These are phyloP conservation scores for Geotrypetes seraphini DNA, from an alignment of 2,797 vertebrate species.

Conservation along the genomic window DNA sequence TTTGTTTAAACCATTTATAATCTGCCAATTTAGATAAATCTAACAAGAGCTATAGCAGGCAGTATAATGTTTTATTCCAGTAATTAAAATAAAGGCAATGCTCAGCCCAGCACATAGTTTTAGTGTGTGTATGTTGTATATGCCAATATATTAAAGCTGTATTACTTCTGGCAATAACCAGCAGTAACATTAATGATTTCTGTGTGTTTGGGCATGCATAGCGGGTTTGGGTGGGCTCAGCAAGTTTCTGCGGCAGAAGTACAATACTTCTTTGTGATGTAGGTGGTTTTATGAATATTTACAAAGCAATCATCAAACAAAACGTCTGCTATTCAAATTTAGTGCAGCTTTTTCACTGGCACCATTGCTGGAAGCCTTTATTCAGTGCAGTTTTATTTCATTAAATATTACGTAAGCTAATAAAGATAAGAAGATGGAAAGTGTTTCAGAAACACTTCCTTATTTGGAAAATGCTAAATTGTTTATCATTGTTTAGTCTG, in stretches of 20 bases:
- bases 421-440: too few relatives aligned
- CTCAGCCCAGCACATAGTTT: too few relatives aligned
- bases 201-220: constrained; percentile 35
- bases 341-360: not conserved
- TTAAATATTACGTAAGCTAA: too few relatives aligned
- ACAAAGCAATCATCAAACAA: constrained; percentile 1
- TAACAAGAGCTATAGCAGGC: too few relatives aligned
- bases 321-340: not conserved
- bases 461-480: too few relatives aligned
- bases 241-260: constrained; percentile 18
- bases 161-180: constrained; percentile 15
- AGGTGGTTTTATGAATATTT: not conserved
- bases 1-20: too few relatives aligned
- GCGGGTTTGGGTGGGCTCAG: constrained; percentile 37
- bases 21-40: too few relatives aligned
- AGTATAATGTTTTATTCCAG: too few relatives aligned
- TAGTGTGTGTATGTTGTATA: not conserved
- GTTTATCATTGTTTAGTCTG: too few relatives aligned
- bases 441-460: too few relatives aligned
- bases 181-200: constrained; percentile 10
- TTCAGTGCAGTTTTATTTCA: not conserved
- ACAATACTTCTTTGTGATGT: constrained; percentile 27
- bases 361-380: not conserved
- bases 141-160: not conserved
- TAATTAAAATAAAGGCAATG: too few relatives aligned